These are phyloP conservation scores for Anoplolepis gracilipes DNA, from an alignment of 1,140 invertebrate species.

Conservation along the genomic window DNA sequence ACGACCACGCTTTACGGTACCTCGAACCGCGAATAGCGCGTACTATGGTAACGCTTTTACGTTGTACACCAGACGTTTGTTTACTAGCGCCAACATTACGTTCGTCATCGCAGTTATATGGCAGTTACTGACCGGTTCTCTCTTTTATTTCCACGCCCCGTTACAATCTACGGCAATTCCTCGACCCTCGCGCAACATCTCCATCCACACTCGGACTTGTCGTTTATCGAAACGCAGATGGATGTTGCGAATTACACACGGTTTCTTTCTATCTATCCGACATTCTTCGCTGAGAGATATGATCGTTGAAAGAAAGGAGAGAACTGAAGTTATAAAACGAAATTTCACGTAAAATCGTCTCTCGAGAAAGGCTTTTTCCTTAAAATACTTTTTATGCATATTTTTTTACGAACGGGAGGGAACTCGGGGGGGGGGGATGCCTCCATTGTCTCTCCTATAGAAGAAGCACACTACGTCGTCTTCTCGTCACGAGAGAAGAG, in stretches of 20 bases:
- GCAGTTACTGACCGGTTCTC: slow-evolving; percentile 1
- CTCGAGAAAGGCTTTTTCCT: not conserved
- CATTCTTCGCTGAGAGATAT: not conserved
- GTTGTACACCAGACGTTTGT: not conserved
- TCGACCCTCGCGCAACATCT: not conserved
- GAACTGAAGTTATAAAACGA: not conserved
- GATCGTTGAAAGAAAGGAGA: not conserved
- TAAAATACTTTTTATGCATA: not conserved
- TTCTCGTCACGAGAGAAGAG: not conserved
- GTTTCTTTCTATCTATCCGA: not conserved
- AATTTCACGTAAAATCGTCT: not conserved
- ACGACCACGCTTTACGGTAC: slow-evolving; percentile 57
- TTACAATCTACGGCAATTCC: slow-evolving; percentile 6
- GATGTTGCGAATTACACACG: not conserved
- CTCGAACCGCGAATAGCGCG: slow-evolving; percentile 25
- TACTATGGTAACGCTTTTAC: slow-evolving; percentile 10
- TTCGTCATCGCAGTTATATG: slow-evolving; percentile 31
- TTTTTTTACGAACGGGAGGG: not conserved
- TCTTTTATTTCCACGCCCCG: not conserved
- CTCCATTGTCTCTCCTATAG: not conserved
- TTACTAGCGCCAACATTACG: not conserved
- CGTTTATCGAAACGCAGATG: slow-evolving; percentile 34
- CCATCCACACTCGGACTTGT: not conserved
- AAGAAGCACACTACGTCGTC: not conserved
- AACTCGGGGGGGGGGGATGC: not conserved